These are phyloP conservation scores for Linnaemya tessellans DNA, from an alignment of 2,888 invertebrate species.

Conservation along the genomic window DNA sequence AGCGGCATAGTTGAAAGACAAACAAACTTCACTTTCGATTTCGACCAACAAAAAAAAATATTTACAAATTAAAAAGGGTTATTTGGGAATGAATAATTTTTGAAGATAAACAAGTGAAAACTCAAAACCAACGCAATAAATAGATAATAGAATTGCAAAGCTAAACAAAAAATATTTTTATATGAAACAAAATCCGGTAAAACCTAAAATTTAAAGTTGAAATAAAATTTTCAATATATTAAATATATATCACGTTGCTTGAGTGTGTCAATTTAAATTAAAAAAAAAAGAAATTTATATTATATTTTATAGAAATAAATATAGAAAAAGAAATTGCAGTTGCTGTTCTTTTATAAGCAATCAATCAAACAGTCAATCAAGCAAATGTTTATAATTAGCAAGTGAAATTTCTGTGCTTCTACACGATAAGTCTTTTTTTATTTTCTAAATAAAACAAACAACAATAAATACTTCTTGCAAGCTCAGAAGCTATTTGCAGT, in stretches of 20 bases:
- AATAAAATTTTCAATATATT: slow-evolving; percentile 23
- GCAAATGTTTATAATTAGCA: slow-evolving; percentile 34
- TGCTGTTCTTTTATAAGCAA: slow-evolving; percentile 30
- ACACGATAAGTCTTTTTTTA: not conserved
- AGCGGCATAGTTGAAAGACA: slow-evolving; percentile 31
- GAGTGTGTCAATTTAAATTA: slow-evolving; percentile 2
- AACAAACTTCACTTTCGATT: slow-evolving; percentile 61
- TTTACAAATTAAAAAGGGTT: slow-evolving; percentile 19
- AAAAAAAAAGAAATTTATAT: slow-evolving; percentile 7
- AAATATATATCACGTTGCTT: not conserved
- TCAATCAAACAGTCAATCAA: slow-evolving; percentile 52
- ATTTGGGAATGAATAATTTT: not conserved
- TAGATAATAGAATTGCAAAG: not conserved
- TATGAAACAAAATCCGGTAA: slow-evolving; percentile 5
- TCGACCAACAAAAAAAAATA: slow-evolving; percentile 24
- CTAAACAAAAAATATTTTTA: slow-evolving; percentile 16
- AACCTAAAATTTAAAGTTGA: slow-evolving; percentile 19
- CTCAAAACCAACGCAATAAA: slow-evolving; percentile 1
- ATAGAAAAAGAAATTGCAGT: slow-evolving; percentile 48
- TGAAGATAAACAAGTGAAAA: slow-evolving; percentile 22
- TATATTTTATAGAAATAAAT: not conserved
- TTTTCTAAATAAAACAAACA: not conserved
- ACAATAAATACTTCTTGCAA: not conserved
- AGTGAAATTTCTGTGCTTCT: slow-evolving; percentile 53
- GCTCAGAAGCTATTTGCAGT: not conserved